Evolutionary conservation across 1,140 invertebrate genomes (phyloP).

Genomic region (Pseudomyrmex dendroicus): DNA sequence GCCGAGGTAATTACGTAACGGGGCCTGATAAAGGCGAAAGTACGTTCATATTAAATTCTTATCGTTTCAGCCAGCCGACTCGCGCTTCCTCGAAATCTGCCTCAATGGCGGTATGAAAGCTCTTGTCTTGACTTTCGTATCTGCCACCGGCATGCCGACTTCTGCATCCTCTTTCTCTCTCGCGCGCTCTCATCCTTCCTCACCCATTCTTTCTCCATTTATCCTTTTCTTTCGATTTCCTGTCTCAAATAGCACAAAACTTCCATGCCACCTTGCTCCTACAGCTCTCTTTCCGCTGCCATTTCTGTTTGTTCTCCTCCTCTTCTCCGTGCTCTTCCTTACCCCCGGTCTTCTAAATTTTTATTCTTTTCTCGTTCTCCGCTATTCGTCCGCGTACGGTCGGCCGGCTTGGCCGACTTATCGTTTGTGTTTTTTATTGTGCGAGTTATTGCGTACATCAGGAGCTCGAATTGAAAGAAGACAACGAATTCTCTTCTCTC

Average conservation of each 20-base stretch:
- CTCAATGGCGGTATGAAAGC: constrained; percentile 51
- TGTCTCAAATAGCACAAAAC: constrained; percentile 79
- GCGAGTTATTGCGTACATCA: constrained; percentile 79
- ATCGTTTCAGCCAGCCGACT: constrained; percentile 68
- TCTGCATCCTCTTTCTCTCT: constrained; percentile 22
- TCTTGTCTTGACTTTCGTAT: constrained; percentile 55
- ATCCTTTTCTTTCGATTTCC: constrained; percentile 62
- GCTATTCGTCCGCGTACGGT: constrained; percentile 20
- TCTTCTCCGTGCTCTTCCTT: background rate
- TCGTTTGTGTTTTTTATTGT: constrained; percentile 80
- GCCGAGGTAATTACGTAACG: constrained; percentile 49
- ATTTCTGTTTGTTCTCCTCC: constrained; percentile 36
- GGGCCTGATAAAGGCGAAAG: constrained; percentile 39
- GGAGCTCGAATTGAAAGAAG: constrained; percentile 68
- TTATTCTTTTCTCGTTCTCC: constrained; percentile 13
- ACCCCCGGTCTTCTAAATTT: constrained; percentile 28
- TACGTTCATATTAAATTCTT: constrained; percentile 72
- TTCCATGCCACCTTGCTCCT: constrained; percentile 63
- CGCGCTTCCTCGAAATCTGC: constrained; percentile 56
- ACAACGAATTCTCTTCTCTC: constrained; percentile 54
- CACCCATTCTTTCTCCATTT: constrained; percentile 56
- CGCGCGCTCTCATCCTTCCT: background rate
- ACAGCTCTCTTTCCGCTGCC: constrained; percentile 17
- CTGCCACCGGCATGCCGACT: constrained; percentile 59
- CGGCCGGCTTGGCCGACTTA: constrained; percentile 71